These are phyloP conservation scores for Pandemis heparana DNA, from an alignment of 2,888 invertebrate genomes.

Conservation along the genomic window DNA sequence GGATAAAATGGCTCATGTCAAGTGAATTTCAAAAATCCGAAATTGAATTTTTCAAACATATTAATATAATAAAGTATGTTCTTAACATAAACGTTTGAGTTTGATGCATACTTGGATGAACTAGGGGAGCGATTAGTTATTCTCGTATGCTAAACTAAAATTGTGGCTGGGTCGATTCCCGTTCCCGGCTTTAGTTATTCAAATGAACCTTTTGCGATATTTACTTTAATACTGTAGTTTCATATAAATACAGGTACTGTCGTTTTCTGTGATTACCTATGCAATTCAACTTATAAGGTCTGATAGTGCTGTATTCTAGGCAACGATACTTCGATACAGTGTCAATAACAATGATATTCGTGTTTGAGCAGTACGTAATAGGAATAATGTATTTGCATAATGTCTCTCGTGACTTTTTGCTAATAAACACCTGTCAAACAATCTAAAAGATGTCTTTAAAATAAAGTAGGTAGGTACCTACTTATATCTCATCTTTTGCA, in stretches of 20 bases:
- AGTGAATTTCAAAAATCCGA: not conserved
- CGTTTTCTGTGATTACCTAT: not conserved
- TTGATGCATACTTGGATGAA: not conserved
- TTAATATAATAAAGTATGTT: not conserved
- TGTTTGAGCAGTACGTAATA: too few species aligned
- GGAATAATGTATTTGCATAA: too few species aligned
- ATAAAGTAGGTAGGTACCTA: too few species aligned
- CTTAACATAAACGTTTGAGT: not conserved
- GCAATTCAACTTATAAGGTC: too few species aligned
- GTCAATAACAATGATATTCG: too few species aligned
- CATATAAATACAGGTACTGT: not conserved
- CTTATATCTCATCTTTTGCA: too few species aligned
- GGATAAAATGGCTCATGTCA: not conserved
- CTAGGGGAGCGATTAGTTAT: not conserved
- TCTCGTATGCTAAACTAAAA: slow-evolving; percentile 3
- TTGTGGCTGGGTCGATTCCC: not conserved
- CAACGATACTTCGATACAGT: not conserved
- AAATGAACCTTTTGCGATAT: not conserved
- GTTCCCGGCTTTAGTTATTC: slow-evolving; percentile 4
- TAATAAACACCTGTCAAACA: too few species aligned
- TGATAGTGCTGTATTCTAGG: not conserved
- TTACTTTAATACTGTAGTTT: not conserved
- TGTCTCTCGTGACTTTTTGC: too few species aligned
- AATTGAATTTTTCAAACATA: not conserved
- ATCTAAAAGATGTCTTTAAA: too few species aligned